Percentiles rank a stretch among this genome's conserved stretches.
Conservation (phyloP, 2,888 invertebrate genomes). For the Microctonus aethiopoides region DNA sequence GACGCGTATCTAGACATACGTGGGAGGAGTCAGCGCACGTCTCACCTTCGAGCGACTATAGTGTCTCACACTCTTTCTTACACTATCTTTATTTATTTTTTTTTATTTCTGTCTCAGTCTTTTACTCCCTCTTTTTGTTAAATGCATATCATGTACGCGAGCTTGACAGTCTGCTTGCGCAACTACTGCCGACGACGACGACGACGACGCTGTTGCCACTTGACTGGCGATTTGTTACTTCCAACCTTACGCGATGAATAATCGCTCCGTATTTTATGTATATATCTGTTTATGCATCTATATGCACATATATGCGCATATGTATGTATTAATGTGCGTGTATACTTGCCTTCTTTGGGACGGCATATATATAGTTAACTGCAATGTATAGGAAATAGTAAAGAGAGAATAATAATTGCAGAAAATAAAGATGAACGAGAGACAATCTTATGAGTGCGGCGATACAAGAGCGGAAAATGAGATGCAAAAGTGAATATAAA, state of each 20-base stretch:
- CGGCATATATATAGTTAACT: too few relatives aligned
- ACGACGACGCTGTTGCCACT: conserved; percentile 58
- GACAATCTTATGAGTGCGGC: neutral
- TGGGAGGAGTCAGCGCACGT: conserved; percentile 42
- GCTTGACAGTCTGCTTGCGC: conserved; percentile 38
- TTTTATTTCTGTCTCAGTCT: conserved; percentile 26
- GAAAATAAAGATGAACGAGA: neutral
- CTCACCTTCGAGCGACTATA: conserved; percentile 40
- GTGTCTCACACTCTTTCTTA: conserved; percentile 13
- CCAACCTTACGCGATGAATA: conserved; percentile 64
- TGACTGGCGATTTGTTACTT: conserved; percentile 66
- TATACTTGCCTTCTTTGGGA: neutral
- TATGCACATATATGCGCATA: neutral
- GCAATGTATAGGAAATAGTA: neutral
- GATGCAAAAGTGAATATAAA: neutral
- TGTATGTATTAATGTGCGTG: neutral
- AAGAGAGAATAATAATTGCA: neutral
- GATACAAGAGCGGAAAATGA: neutral
- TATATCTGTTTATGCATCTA: conserved; percentile 26
- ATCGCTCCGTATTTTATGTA: conserved; percentile 55
- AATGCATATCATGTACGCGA: neutral
- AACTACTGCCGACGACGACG: conserved; percentile 41
- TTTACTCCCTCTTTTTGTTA: neutral
- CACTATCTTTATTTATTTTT: conserved; percentile 41
- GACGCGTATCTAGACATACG: conserved; percentile 46